phyloP scores from a whole-genome alignment of 2,888 invertebrate species.

The Eilema depressum region DNA sequence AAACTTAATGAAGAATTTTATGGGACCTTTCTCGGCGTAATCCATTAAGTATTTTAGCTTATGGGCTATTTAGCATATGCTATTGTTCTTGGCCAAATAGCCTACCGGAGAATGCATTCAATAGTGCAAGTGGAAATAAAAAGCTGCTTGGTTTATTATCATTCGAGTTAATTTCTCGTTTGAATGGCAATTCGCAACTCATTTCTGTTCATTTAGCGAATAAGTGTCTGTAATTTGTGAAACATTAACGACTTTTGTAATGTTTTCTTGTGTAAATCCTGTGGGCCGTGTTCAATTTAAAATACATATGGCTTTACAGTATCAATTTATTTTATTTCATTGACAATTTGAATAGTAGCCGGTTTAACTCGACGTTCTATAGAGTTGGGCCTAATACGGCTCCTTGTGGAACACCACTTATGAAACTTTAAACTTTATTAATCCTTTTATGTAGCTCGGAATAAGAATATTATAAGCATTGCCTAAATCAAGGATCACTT shows the following conservation, averaged over 20 bases:
- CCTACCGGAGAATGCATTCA: constrained; percentile 15
- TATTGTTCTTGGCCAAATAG: constrained; percentile 24
- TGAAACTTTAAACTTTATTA: no score
- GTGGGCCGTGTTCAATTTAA: neutral
- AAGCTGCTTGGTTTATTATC: constrained; percentile 13
- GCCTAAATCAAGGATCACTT: neutral
- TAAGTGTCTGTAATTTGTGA: constrained; percentile 6
- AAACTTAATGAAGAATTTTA: constrained; percentile 40
- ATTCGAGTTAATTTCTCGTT: constrained; percentile 12
- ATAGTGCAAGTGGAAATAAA: constrained; percentile 13
- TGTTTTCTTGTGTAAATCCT: neutral
- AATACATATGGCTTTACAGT: neutral
- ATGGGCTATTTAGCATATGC: constrained; percentile 19
- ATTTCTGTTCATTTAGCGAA: neutral
- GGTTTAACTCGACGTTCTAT: neutral
- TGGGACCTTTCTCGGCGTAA: constrained; percentile 31
- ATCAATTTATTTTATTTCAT: constrained; percentile 3
- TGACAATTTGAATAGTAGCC: neutral
- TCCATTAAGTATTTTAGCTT: constrained; percentile 29
- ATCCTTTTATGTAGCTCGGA: neutral
- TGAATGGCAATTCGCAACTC: constrained; percentile 3
- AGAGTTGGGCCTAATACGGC: neutral
- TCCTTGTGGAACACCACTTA: constrained; percentile 1
- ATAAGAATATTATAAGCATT: neutral
- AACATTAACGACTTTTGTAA: constrained; percentile 2